Percentiles rank a stretch among this genome's conserved stretches.
Conservation (phyloP, 2,888 invertebrate species). For the Seira sanloemensis region DNA sequence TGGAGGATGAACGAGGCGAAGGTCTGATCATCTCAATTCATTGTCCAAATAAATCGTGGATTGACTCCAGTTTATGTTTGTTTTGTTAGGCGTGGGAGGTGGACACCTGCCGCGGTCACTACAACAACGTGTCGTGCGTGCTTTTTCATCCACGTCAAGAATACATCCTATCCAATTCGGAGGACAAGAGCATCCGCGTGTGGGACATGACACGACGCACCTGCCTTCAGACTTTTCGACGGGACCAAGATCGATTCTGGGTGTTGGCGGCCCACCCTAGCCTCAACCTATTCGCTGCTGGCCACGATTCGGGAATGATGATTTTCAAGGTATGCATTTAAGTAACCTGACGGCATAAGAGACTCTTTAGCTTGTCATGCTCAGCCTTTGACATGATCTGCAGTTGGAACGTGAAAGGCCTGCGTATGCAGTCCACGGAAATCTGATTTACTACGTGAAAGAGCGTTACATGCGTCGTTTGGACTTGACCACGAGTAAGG, state of each 20-base stretch:
- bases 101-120: constrained; percentile 99
- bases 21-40: no score
- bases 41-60: background rate
- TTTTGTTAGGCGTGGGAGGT: constrained; percentile 93
- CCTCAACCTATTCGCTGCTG: constrained; percentile 98
- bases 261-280: constrained; percentile 95
- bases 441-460: constrained; percentile 96
- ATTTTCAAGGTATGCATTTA: constrained; percentile 82
- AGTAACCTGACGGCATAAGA: background rate
- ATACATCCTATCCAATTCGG: constrained; percentile 96
- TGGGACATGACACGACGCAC: constrained; percentile 99
- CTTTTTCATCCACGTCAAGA: constrained; percentile 98
- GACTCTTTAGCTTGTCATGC: background rate
- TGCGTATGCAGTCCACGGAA: constrained; percentile 95
- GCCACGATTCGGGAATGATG: constrained; percentile 98
- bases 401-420: constrained; percentile 96
- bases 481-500: constrained; percentile 95
- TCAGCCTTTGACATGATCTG: constrained; percentile 73
- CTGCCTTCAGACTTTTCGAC: constrained; percentile 92
- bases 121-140: constrained; percentile 99
- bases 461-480: constrained; percentile 92
- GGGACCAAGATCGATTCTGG: constrained; percentile 99
- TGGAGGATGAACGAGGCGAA: constrained; percentile 99
- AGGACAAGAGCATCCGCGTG: constrained; percentile 97
- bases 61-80: background rate